Evolutionary conservation across 2,797 vertebrate genomes (phyloP), one percentile per base, ranked within the genome.

Genomic region (Emydoidea blandingii): DNA sequence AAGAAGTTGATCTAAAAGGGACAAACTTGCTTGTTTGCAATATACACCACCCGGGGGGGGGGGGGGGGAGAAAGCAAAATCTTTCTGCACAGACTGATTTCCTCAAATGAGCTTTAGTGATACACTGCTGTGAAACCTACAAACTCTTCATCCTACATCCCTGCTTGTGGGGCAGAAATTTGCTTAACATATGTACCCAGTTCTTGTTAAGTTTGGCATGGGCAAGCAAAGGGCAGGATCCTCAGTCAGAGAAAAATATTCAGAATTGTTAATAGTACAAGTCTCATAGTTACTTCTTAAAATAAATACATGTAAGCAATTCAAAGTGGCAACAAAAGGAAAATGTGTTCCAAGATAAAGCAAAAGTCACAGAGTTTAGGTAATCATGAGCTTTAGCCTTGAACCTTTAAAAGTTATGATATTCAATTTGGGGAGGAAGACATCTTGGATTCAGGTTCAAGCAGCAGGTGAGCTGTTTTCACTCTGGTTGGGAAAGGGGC

Each of bases 1-100:
- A 96, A 93, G 96, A 94, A 94, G 95, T 8, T 84, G 93, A 59
- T 49, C 96, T 96, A 52, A 34, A 87, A 88, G 84, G 96, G 91
- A 91, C 94, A 96, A 93, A 96, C 89, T 92, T 56, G 53, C 54
- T 86, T 82, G 87, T 91, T 92, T 93, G 80, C 94, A 84, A 59
- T 81, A 41, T 41, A 41, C 15, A 56, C 50, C 4, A 4, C 82
- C 68, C 8, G 2, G 44, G 44, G 41, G 5, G 41, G 44, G 8
- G 41, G 5, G 41, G 7, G 41, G 44, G 44, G 44, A 2, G 44
- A 44, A 44, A 93, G 83, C 53, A n/a, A 86, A 82, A 92, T 83
- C 52, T 54, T 84, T 86, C 84, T 52, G 53, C 49, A 5, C 31
- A 79, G 0, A 0, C 65, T 57, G 44, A 6, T 79, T 93, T 79